Conservation (phyloP, 92 coral and sea anemone genomes). For the Umimayanthus chanpuru region DNA sequence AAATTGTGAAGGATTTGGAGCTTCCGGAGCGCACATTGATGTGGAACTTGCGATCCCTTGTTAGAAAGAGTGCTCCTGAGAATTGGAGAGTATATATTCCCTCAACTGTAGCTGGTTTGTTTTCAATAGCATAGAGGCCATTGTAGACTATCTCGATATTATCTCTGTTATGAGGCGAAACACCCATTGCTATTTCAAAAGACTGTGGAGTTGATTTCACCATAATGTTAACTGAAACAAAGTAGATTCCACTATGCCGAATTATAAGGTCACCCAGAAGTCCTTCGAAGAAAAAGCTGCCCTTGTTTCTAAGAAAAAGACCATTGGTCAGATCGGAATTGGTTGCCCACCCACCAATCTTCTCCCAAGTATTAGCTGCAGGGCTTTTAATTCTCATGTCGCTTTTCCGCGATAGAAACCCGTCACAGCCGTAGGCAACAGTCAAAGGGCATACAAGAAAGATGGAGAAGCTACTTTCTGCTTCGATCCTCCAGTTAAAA, state of each 20-base stretch:
- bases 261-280: slow-evolving; percentile 58
- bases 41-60: slow-evolving; percentile 44
- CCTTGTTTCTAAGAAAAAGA: slow-evolving; percentile 56
- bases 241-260: slow-evolving; percentile 60
- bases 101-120: slow-evolving; percentile 30
- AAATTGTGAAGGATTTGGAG: slow-evolving; percentile 48
- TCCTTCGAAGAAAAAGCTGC: slow-evolving; percentile 56
- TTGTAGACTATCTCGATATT: slow-evolving; percentile 8
- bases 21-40: slow-evolving; percentile 54
- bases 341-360: slow-evolving; percentile 67
- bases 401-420: slow-evolving; percentile 66
- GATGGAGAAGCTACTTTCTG: slow-evolving; percentile 56
- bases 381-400: slow-evolving; percentile 51
- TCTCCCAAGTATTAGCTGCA: slow-evolving; percentile 49
- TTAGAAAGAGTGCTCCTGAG: slow-evolving; percentile 56
- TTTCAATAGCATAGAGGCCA: slow-evolving; percentile 54
- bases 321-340: slow-evolving; percentile 67
- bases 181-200: slow-evolving; percentile 56
- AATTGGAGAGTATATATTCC: slow-evolving; percentile 56
- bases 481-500: slow-evolving; percentile 55
- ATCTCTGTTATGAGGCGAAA: slow-evolving; percentile 37
- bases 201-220: slow-evolving; percentile 40
- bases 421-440: slow-evolving; percentile 53
- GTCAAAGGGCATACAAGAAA: slow-evolving; percentile 60
- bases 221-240: slow-evolving; percentile 55